Evolutionary conservation across 2,113 vertebrate species (phyloP).

Genomic region (Sapayoa aenigma): DNA sequence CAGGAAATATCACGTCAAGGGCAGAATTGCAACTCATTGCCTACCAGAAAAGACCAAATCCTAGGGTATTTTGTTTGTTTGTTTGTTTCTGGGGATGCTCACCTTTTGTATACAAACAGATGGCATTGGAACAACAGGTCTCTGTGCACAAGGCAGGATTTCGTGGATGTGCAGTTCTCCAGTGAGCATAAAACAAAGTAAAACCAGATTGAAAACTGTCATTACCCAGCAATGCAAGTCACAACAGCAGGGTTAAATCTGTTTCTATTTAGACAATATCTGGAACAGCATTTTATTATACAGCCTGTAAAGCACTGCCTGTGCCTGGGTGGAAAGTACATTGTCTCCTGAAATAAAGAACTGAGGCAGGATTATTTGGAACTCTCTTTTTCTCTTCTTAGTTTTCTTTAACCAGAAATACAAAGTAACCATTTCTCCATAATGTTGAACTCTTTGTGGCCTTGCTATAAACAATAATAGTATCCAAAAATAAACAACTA

Average conservation of each 20-base stretch:
- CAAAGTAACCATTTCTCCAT: slow-evolving; percentile 59
- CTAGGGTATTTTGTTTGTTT: neutral
- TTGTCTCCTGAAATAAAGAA: slow-evolving; percentile 64
- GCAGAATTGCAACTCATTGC: neutral
- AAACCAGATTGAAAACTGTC: slow-evolving; percentile 63
- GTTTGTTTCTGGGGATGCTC: neutral
- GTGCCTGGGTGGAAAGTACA: slow-evolving; percentile 67
- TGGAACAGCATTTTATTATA: slow-evolving; percentile 60
- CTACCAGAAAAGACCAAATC: neutral
- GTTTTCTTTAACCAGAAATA: slow-evolving; percentile 50
- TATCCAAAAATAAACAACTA: slow-evolving; percentile 57
- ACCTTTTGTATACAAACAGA: neutral
- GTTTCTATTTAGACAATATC: slow-evolving; percentile 70
- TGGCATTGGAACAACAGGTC: slow-evolving; percentile 10
- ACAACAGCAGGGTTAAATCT: slow-evolving; percentile 63
- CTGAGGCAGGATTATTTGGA: slow-evolving; percentile 55
- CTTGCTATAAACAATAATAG: slow-evolving; percentile 61
- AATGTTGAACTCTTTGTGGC: slow-evolving; percentile 62
- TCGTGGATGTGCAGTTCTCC: neutral
- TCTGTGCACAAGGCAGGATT: neutral
- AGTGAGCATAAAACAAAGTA: slow-evolving; percentile 30
- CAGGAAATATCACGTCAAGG: neutral
- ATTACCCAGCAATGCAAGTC: slow-evolving; percentile 54
- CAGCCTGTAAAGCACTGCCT: slow-evolving; percentile 45
- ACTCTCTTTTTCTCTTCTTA: slow-evolving; percentile 31